These are phyloP conservation scores for Himalopsyche tibetana DNA, from an alignment of 2,888 invertebrate species.

Conservation along the genomic window DNA sequence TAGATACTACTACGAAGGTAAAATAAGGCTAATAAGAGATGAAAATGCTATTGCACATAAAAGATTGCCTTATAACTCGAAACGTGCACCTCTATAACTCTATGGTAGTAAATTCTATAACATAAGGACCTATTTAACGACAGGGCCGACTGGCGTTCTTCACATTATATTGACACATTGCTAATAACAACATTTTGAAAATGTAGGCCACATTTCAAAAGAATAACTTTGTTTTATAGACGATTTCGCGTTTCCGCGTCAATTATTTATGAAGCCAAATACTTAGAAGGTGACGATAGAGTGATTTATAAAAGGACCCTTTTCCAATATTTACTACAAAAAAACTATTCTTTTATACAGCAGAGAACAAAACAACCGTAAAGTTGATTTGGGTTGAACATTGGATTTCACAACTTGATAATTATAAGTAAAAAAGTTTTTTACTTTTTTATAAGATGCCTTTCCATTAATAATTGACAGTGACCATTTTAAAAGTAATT, in stretches of 20 bases:
- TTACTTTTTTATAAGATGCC: no score
- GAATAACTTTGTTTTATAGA: conserved; percentile 9
- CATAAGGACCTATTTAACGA: conserved; percentile 5
- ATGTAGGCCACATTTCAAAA: conserved; percentile 21
- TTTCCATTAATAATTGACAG: no score
- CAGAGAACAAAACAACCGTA: no score
- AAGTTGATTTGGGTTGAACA: no score
- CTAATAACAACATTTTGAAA: conserved; percentile 27
- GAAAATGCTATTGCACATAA: conserved; percentile 25
- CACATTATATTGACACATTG: conserved; percentile 7
- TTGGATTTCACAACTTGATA: no score
- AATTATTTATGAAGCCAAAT: not conserved
- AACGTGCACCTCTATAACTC: conserved; percentile 18
- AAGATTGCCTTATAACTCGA: conserved; percentile 15
- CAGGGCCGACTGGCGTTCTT: not conserved
- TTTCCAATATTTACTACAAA: no score
- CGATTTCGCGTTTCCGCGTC: not conserved
- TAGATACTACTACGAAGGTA: not conserved
- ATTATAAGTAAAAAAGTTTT: no score
- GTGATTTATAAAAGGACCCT: no score
- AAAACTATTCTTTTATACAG: no score
- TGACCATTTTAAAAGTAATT: no score
- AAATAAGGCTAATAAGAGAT: conserved; percentile 19
- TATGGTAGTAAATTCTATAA: conserved; percentile 20
- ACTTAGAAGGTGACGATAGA: not conserved